Percentiles rank a stretch among this genome's conserved stretches.
Conservation (phyloP, 2,797 vertebrate genomes). For the Onychomys arenicola region DNA sequence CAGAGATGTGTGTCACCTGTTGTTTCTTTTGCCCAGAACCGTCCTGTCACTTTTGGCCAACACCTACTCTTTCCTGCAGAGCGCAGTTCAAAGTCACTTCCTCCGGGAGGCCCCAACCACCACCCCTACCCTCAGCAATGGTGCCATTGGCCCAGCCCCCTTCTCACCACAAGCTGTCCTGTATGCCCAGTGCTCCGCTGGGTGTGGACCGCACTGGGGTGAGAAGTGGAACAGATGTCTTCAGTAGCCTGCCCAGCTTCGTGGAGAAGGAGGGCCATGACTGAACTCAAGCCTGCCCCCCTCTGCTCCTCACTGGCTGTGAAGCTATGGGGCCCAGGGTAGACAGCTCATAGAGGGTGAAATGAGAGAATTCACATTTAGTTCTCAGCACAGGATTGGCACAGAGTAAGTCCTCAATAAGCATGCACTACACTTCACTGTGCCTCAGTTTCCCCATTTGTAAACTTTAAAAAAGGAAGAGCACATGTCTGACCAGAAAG, state of each 20-base stretch:
- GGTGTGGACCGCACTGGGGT: not conserved
- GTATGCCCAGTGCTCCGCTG: not conserved
- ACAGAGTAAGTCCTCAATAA: not conserved
- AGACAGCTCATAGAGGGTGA: not conserved
- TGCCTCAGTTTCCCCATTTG: not conserved
- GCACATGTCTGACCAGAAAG: not conserved
- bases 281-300: not conserved
- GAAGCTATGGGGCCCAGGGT: not conserved
- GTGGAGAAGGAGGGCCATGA: not conserved
- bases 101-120: conserved; percentile 47
- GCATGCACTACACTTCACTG: not conserved
- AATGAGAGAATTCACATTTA: not conserved
- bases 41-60: conserved; percentile 8
- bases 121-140: not conserved
- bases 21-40: conserved; percentile 37
- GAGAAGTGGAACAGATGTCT: not conserved
- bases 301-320: not conserved
- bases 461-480: not conserved
- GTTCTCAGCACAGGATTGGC: not conserved
- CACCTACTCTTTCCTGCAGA: conserved; percentile 56
- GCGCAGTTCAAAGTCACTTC: conserved; percentile 59
- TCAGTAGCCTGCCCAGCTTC: not conserved
- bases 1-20: not conserved
- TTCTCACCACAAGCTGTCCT: not conserved
- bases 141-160: not conserved